Evolutionary conservation across 2,888 invertebrate species (phyloP), one percentile per base, ranked within the genome.

Genomic region (Drosophila emarginata): DNA sequence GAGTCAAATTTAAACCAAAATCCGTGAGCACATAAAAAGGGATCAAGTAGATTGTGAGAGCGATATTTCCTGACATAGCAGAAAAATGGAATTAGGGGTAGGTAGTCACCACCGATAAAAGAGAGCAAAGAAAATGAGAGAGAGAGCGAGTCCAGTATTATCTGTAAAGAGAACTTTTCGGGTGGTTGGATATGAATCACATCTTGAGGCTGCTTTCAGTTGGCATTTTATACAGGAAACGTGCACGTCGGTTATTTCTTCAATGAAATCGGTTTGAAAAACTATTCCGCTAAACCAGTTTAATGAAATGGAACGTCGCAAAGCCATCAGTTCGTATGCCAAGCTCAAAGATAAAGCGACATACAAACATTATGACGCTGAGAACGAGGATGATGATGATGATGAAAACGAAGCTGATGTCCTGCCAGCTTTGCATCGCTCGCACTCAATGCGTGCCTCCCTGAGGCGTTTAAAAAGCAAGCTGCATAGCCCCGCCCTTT

Each of bases 391-490:
- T 36, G 73, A 61, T 21, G 57, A 56, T 36, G 73, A 61, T 21
- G 57, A 56, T 51, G 76, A 61, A n/a, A 40, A 60, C 1, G 62
- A 51, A 39, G 61, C 18, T 1, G 68, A 83, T 57, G 69, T 72
- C 0, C 37, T 80, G 62, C 87, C 87, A 26, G 67, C 77, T 3
- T 68, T 93, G 80, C 94, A 94, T 77, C 94, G 95, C 78, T 93
- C 95, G 77, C 93, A 94, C 90, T 95, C 95, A 76, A 95, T 95
- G 89, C 93, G 95, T 83, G 94, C 95, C 78, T 95, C 95, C 78
- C 92, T 95, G 78, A 94, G 95, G 77, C 91, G 94, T 89, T 94
- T 95, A 68, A 94, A 94, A 90, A 94, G 94, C 92, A 93, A 94
- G 80, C 79, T 91, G 56, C 83, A 91, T 15, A 89, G 89, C 67